Conservation (phyloP, 2,888 invertebrate species). For the Eubasilissa splendida region DNA sequence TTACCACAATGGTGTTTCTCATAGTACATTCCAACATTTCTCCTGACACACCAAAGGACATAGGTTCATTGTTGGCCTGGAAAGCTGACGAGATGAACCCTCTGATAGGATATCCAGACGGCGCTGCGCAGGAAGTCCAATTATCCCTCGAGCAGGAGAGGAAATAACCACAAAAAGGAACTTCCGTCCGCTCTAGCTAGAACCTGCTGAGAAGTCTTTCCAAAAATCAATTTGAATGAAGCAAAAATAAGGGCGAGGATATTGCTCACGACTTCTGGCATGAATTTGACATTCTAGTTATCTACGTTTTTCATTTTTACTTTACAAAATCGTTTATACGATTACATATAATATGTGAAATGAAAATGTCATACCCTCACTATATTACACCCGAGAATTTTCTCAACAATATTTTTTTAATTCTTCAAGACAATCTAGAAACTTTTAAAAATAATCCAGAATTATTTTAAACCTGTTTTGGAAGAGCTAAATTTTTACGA, state of each 20-base stretch:
- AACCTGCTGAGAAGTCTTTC: background rate
- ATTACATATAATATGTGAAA: too few species aligned
- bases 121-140: slow-evolving; percentile 3
- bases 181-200: background rate
- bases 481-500: too few species aligned
- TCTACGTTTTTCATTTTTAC: too few species aligned
- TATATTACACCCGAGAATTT: too few species aligned
- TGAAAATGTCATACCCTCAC: too few species aligned
- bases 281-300: background rate
- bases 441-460: too few species aligned
- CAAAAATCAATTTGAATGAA: background rate
- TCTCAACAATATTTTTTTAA: too few species aligned
- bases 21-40: background rate
- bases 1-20: background rate
- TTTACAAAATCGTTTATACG: too few species aligned
- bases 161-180: slow-evolving; percentile 7
- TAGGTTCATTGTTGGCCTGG: background rate
- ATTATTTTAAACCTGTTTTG: too few species aligned
- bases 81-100: background rate
- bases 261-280: background rate
- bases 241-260: background rate
- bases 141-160: slow-evolving; percentile 1
- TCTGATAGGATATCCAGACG: slow-evolving; percentile 1
- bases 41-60: background rate
- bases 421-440: too few species aligned